These are phyloP conservation scores for Tragulus kanchil DNA, from an alignment of 2,113 vertebrate species.

Conservation along the genomic window DNA sequence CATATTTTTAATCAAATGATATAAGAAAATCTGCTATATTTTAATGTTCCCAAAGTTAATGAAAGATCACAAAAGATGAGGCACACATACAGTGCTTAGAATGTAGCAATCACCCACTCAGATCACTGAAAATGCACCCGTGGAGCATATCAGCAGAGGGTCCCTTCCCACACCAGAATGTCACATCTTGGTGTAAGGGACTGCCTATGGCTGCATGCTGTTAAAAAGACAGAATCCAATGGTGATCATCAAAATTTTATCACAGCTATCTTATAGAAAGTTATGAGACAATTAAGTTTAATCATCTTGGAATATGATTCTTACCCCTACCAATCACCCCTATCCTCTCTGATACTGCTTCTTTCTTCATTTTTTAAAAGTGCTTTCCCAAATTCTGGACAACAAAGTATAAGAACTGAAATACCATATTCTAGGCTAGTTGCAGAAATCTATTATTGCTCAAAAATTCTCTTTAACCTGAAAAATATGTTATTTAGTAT, in stretches of 20 bases:
- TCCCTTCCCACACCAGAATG: not conserved
- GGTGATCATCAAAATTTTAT: not conserved
- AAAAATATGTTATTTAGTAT: constrained; percentile 36
- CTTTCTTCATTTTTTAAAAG: not conserved
- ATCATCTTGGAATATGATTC: not conserved
- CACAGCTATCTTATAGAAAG: not conserved
- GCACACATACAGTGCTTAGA: not conserved
- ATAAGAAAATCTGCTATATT: not conserved
- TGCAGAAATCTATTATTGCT: not conserved
- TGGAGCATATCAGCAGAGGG: no score
- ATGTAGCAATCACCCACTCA: not conserved
- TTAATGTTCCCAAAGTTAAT: not conserved
- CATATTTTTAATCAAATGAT: not conserved
- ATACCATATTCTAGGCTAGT: not conserved
- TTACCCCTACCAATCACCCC: no score
- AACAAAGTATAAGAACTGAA: not conserved
- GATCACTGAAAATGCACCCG: not conserved
- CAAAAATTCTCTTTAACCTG: constrained; percentile 24
- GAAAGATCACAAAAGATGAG: not conserved
- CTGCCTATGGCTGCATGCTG: not conserved
- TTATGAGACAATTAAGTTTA: not conserved
- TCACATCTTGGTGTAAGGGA: not conserved
- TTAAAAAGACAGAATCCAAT: not conserved
- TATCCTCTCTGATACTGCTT: not conserved
- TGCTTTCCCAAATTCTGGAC: not conserved